Evolutionary conservation across 2,113 vertebrate species (phyloP).

Genomic region (Larimichthys polyactis): DNA sequence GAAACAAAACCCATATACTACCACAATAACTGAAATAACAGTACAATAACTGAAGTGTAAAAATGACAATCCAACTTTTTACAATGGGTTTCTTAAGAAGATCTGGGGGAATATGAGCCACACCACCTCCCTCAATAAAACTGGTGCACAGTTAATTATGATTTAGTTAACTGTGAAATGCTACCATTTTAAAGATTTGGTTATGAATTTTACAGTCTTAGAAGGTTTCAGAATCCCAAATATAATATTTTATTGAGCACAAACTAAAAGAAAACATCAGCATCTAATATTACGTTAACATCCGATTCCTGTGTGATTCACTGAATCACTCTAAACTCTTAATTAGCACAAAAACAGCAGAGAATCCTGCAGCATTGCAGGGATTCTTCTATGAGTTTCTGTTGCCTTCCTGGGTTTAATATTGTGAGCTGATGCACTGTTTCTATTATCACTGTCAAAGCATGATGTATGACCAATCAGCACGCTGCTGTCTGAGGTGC

Average conservation of each 20-base stretch:
- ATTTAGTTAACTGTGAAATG: background rate
- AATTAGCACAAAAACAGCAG: background rate
- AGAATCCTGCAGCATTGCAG: background rate
- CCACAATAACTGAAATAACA: no score
- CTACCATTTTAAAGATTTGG: background rate
- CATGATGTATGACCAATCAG: conserved; percentile 24
- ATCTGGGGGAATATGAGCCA: background rate
- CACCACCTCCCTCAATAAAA: background rate
- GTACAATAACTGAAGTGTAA: background rate
- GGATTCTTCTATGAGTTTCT: background rate
- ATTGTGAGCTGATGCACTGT: conserved; percentile 7
- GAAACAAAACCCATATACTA: no score
- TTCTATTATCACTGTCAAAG: conserved; percentile 9
- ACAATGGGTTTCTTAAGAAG: background rate
- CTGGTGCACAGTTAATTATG: no score
- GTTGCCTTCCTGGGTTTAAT: background rate
- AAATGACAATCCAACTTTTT: background rate
- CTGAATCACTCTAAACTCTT: background rate
- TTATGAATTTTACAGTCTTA: background rate
- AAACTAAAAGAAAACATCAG: background rate
- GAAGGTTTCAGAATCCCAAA: background rate
- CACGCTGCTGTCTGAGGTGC: conserved; percentile 10
- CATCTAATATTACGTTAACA: background rate
- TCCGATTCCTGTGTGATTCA: background rate
- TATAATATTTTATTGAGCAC: background rate